Conservation (phyloP, 1,140 invertebrate species). For the Helicoverpa armigera region DNA sequence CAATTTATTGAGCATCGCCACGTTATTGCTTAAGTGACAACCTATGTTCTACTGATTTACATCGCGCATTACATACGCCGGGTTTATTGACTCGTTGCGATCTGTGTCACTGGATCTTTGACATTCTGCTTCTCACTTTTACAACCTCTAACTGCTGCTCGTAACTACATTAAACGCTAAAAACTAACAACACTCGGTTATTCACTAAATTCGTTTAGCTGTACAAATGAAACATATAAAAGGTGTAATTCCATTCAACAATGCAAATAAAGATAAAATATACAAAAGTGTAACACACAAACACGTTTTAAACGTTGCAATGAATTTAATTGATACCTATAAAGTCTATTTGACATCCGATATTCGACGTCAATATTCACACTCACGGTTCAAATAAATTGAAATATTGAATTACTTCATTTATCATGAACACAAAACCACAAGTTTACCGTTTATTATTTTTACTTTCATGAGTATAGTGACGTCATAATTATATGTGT, state of each 20-base stretch:
- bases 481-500: constrained; percentile 29
- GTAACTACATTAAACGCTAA: no score
- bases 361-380: constrained; percentile 5
- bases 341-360: constrained; percentile 5
- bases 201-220: no score
- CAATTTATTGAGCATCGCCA: constrained; percentile 31
- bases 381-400: constrained; percentile 9
- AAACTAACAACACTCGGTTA: no score
- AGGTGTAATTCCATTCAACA: not conserved
- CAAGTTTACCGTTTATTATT: not conserved
- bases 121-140: not conserved
- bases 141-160: no score
- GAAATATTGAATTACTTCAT: constrained; percentile 10
- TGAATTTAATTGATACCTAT: constrained; percentile 1
- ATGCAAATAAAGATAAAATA: not conserved
- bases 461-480: constrained; percentile 5
- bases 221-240: no score
- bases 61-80: not conserved
- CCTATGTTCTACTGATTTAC: constrained; percentile 38
- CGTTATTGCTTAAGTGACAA: constrained; percentile 39
- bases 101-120: not conserved
- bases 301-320: not conserved
- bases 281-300: not conserved
- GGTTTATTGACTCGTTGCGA: not conserved
- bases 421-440: not conserved